A percentile compares a stretch with the other conserved stretches of the same genome.
phyloP scores from a whole-genome alignment of 2,888 invertebrate species.

The Tipula helvola region DNA sequence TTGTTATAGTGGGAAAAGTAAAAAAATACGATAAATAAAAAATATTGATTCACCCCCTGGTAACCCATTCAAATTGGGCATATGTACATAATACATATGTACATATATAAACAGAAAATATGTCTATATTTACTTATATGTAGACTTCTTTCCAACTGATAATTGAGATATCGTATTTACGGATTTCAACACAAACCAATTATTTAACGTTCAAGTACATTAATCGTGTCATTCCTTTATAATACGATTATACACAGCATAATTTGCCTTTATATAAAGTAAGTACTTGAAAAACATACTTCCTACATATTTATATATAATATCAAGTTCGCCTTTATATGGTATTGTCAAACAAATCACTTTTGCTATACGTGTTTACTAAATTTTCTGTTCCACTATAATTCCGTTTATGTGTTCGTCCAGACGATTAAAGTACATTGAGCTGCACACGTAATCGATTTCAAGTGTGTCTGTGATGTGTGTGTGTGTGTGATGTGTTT shows the following conservation, averaged over 20 bases:
- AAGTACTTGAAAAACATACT: not conserved
- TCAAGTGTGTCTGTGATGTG: not conserved
- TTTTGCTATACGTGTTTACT: not conserved
- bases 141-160: not conserved
- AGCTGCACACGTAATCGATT: not conserved
- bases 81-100: no score
- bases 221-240: not conserved
- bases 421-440: not conserved
- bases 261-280: not conserved
- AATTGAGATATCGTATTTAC: not conserved
- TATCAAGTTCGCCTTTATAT: not conserved
- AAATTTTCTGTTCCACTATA: not conserved
- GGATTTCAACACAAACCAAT: not conserved
- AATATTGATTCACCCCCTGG: not conserved
- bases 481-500: not conserved
- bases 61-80: not conserved
- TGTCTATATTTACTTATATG: not conserved
- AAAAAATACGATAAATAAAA: not conserved
- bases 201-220: not conserved
- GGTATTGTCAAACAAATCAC: not conserved
- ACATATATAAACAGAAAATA: not conserved
- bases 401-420: not conserved
- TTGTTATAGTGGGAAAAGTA: not conserved
- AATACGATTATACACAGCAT: not conserved
- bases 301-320: not conserved